phyloP scores from a whole-genome alignment of 1,140 invertebrate species.

The Drosophila neocordata region DNA sequence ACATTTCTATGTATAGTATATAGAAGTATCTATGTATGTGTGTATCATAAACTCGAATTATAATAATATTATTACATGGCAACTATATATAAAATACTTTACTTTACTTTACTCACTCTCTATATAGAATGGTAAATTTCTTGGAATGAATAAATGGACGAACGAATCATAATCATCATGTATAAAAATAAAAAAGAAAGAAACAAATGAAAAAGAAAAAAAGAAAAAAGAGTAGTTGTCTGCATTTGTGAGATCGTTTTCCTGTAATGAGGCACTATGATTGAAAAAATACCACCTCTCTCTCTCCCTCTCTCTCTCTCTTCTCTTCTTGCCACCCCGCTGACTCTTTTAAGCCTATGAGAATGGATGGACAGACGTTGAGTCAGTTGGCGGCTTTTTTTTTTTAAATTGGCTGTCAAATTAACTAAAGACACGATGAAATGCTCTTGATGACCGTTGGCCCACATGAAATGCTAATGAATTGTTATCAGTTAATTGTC shows the following conservation, averaged over 20 bases:
- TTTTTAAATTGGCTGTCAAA: constrained; percentile 64
- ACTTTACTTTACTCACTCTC: neutral
- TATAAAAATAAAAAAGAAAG: neutral
- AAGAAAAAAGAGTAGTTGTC: neutral
- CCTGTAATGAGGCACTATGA: neutral
- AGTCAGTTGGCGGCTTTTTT: constrained; percentile 5
- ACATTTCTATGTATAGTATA: too few species aligned
- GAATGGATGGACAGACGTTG: constrained; percentile 2
- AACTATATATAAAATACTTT: neutral
- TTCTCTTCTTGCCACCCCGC: too few species aligned
- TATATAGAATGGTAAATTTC: neutral
- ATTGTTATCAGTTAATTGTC: constrained; percentile 72
- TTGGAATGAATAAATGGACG: neutral
- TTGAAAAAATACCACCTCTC: too few species aligned
- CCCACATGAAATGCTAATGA: constrained; percentile 73
- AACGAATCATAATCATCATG: neutral
- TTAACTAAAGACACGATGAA: constrained; percentile 65
- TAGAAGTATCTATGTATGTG: too few species aligned
- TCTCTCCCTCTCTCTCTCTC: too few species aligned
- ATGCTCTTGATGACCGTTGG: constrained; percentile 13
- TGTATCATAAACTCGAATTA: too few species aligned
- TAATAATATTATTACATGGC: too few species aligned
- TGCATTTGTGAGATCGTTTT: neutral
- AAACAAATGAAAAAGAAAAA: neutral
- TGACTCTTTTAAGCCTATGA: too few species aligned